These are phyloP conservation scores for Eidolon dupreanum DNA, from an alignment of 2,797 vertebrate genomes.

Conservation along the genomic window DNA sequence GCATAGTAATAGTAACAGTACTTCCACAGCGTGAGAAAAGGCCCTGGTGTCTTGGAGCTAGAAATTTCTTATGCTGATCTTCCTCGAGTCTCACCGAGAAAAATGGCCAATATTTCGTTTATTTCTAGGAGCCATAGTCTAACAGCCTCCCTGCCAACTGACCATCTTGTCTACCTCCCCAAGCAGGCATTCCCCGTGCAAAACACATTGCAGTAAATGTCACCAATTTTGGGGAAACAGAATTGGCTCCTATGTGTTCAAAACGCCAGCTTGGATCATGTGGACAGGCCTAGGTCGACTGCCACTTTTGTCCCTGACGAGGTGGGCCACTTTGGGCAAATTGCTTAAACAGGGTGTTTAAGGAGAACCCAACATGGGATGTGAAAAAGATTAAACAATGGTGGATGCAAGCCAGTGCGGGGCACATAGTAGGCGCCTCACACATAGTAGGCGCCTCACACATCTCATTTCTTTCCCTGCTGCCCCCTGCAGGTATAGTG, in stretches of 20 bases:
- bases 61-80: no score
- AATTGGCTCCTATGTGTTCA: no score
- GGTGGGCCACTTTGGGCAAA: no score
- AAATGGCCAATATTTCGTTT: accelerated
- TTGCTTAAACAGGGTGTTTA: neutral
- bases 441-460: neutral
- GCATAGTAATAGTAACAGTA: accelerated
- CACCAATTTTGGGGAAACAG: accelerated
- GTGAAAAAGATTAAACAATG: neutral
- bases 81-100: neutral
- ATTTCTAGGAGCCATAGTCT: neutral
- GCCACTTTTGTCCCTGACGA: neutral
- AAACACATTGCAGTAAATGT: accelerated
- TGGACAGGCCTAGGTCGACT: neutral
- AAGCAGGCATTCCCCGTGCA: accelerated
- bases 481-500: neutral
- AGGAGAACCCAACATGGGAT: neutral
- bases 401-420: no score
- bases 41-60: neutral
- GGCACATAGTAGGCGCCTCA: neutral
- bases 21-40: neutral
- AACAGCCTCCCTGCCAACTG: no score
- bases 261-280: neutral
- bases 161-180: neutral
- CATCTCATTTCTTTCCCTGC: no score